A percentile compares a stretch with the other conserved stretches of the same genome.
Conservation (phyloP, 2,113 vertebrate genomes). For the Rostratula benghalensis region DNA sequence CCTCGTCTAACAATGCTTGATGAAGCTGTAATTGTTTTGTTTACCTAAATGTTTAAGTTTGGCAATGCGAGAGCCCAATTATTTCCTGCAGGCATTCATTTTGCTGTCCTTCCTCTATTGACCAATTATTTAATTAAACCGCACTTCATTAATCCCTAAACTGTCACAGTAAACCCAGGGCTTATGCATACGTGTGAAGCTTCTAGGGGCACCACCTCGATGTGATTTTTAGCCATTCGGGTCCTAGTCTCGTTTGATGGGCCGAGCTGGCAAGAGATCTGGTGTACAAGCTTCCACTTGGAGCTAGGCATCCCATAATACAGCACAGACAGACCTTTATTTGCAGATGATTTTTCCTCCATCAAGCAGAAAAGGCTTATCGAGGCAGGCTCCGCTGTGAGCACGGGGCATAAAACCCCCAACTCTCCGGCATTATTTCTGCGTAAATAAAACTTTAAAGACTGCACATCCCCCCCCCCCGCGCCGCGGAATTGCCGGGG, state of each 20-base stretch:
- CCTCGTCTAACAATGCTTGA: slow-evolving; percentile 56
- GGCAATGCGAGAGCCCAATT: slow-evolving; percentile 54
- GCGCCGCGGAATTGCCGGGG: slow-evolving; percentile 34
- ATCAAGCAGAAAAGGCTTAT: slow-evolving; percentile 50
- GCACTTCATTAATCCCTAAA: slow-evolving; percentile 76
- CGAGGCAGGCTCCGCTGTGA: slow-evolving; percentile 18
- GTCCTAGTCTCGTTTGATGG: slow-evolving; percentile 60
- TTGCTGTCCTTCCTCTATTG: slow-evolving; percentile 64
- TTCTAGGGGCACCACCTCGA: slow-evolving; percentile 31
- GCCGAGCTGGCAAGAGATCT: slow-evolving; percentile 64
- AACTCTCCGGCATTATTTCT: slow-evolving; percentile 53
- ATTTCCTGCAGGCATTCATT: slow-evolving; percentile 68
- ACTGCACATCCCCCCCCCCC: slow-evolving; percentile 5
- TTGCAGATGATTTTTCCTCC: slow-evolving; percentile 63
- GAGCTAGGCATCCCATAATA: slow-evolving; percentile 66
- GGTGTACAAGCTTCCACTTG: slow-evolving; percentile 38
- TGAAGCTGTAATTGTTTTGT: slow-evolving; percentile 72
- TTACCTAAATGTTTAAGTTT: slow-evolving; percentile 72
- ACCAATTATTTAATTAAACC: slow-evolving; percentile 79
- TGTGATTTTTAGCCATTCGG: slow-evolving; percentile 33
- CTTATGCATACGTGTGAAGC: slow-evolving; percentile 43
- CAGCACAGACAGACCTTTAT: slow-evolving; percentile 67
- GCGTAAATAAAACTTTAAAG: slow-evolving; percentile 75
- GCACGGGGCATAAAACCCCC: slow-evolving; percentile 14
- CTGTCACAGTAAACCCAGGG: slow-evolving; percentile 40